phyloP scores from a whole-genome alignment of 2,888 invertebrate genomes.

The Lepidochrysops patricia region DNA sequence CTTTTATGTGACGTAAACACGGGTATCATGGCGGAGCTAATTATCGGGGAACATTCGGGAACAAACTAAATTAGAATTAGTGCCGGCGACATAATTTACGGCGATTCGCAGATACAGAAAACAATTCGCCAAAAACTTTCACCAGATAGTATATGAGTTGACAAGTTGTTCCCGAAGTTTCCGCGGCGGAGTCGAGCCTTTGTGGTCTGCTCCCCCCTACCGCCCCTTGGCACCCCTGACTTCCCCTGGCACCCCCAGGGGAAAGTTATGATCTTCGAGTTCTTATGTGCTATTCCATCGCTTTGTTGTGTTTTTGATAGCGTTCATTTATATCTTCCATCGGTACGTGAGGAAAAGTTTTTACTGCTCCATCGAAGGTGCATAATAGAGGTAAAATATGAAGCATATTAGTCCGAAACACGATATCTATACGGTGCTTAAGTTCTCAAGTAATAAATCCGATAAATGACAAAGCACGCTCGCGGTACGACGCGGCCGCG shows the following conservation, averaged over 20 bases:
- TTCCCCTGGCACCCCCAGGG: not conserved
- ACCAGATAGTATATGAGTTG: conserved; percentile 3
- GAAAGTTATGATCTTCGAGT: conserved; percentile 18
- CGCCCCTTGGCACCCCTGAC: too few species aligned
- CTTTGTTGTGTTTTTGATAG: conserved; percentile 2
- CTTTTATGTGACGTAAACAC: not conserved
- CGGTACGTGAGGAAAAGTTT: not conserved
- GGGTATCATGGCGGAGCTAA: not conserved
- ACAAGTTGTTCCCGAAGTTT: not conserved
- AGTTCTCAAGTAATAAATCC: too few species aligned
- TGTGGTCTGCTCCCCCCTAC: not conserved
- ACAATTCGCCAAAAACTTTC: conserved; percentile 5
- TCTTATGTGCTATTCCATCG: not conserved
- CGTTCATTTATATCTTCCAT: not conserved
- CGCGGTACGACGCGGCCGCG: too few species aligned
- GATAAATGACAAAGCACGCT: too few species aligned
- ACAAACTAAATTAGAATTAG: conserved; percentile 11
- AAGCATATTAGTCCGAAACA: too few species aligned
- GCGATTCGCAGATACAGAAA: not conserved
- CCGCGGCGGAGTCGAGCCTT: not conserved
- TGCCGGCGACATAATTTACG: not conserved
- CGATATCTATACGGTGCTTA: too few species aligned
- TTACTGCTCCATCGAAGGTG: too few species aligned
- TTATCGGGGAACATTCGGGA: not conserved
- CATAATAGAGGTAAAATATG: too few species aligned